Evolutionary conservation across 37 sponge, comb jelly and placozoan genomes (phyloP), one percentile per base, ranked within the genome.

Genomic region (Beroe ovata): DNA sequence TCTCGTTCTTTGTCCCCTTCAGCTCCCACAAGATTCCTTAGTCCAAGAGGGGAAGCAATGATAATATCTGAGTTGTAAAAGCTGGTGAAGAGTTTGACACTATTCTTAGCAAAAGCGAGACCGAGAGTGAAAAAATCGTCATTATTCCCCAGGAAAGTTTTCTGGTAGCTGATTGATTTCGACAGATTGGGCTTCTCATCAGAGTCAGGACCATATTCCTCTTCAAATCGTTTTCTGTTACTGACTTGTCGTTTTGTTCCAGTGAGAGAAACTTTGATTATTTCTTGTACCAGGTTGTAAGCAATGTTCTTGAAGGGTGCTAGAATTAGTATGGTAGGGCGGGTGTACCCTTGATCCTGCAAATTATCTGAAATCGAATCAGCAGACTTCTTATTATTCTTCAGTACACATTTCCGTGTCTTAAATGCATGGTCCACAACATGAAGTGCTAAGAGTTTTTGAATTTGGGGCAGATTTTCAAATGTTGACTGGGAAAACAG

Each of bases 121-220:
- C 99, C 99, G 59, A 99, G 64, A 22, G 92, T 90, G 88, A 99
- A 99, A 64, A 94, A 95, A 89, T 99, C 99, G 64, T 99, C 99
- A 35, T 90, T 92, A 88, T 99, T 99, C 0, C 99, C 99, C 64
- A 89, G 84, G 90, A 99, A 99, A 64, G 93, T 90, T 8, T 77
- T 60, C 59, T 88, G 71, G 64, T 89, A 96, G 16, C 93, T 93
- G 6, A 72, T 89, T 89, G 90, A 22, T 28, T 64, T 33, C 28
- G 60, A 90, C 3, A 64, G 69, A 26, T 90, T 63, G 66, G 61
- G 64, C 40, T 90, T 63, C 64, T 90, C 90, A 14, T 88, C 60
- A 0, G 20, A 47, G 11, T 29, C 72, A 34, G 60, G 62, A 8
- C 91, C 91, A 29, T 72, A 90, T 39, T 94, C 94, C 63, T 93